These are phyloP conservation scores for Arnoldichthys spilopterus DNA, from an alignment of 2,797 vertebrate species.

Conservation along the genomic window DNA sequence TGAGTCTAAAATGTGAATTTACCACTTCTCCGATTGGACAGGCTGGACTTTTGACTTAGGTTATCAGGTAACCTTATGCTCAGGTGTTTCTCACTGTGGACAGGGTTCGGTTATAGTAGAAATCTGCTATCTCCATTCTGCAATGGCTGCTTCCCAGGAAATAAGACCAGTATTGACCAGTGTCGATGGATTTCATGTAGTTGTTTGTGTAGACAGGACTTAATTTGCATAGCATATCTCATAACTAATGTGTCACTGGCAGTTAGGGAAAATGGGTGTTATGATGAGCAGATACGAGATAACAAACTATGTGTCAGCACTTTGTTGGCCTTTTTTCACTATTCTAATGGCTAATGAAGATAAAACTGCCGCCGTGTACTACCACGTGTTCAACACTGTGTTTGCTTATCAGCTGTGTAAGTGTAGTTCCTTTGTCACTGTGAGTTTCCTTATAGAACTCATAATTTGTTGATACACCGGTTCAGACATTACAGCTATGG, in stretches of 20 bases:
- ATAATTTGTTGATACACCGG: not conserved
- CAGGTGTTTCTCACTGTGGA: not conserved
- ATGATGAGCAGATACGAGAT: not conserved
- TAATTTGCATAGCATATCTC: not conserved
- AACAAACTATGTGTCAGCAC: not conserved
- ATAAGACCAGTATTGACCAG: not conserved
- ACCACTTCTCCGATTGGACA: too few relatives aligned
- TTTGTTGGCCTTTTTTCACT: not conserved
- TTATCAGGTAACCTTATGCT: too few relatives aligned
- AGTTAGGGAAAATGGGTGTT: conserved; percentile 7
- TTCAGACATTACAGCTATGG: not conserved
- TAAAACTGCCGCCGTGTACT: too few relatives aligned
- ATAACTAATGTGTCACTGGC: not conserved
- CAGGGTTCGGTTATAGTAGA: too few relatives aligned
- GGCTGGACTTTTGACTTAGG: too few relatives aligned
- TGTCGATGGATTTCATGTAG: not conserved
- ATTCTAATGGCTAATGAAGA: not conserved
- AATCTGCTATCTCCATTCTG: not conserved
- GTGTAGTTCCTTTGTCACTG: not conserved
- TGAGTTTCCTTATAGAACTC: not conserved
- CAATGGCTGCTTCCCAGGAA: not conserved
- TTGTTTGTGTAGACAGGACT: not conserved
- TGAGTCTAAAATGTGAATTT: too few relatives aligned
- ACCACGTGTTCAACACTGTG: too few relatives aligned
- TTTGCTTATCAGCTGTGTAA: not conserved